phyloP scores from a whole-genome alignment of 2,113 vertebrate genomes.

The Thunnus maccoyii region DNA sequence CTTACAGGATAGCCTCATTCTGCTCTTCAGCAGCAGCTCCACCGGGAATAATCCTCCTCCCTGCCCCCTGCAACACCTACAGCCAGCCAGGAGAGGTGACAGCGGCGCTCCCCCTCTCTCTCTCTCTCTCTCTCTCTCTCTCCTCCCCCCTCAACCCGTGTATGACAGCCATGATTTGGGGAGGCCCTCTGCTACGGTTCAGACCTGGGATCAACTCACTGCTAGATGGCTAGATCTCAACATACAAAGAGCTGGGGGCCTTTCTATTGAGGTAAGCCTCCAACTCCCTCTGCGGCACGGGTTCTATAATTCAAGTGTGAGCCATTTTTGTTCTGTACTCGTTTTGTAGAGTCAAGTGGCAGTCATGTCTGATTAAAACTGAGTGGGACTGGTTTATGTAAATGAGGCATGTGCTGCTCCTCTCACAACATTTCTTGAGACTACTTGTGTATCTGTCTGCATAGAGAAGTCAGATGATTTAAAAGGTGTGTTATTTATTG shows the following conservation, averaged over 20 bases:
- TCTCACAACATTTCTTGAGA: conserved; percentile 19
- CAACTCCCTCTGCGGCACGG: conserved; percentile 14
- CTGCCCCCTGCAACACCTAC: conserved; percentile 21
- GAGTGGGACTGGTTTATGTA: conserved; percentile 61
- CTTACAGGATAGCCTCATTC: conserved; percentile 34
- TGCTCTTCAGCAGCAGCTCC: conserved; percentile 45
- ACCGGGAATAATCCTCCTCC: conserved; percentile 38
- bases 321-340: conserved; percentile 29
- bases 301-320: conserved; percentile 42
- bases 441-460: conserved; percentile 15
- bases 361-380: conserved; percentile 68
- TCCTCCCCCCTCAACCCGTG: conserved; percentile 16
- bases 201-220: conserved; percentile 59
- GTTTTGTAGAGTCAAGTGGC: conserved; percentile 62
- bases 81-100: conserved; percentile 56
- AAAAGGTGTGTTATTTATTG: conserved; percentile 3
- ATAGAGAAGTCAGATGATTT: conserved; percentile 21
- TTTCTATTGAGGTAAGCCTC: conserved; percentile 80
- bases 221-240: conserved; percentile 81
- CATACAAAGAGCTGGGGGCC: conserved; percentile 74
- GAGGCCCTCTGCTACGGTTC: conserved; percentile 59
- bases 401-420: conserved; percentile 28
- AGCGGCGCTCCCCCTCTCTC: conserved; percentile 27
- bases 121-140: not conserved
- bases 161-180: conserved; percentile 73